A percentile compares a stretch with the other conserved stretches of the same genome.
Evolutionary conservation across 2,113 vertebrate genomes (phyloP).

Genomic region (Indicator indicator): DNA sequence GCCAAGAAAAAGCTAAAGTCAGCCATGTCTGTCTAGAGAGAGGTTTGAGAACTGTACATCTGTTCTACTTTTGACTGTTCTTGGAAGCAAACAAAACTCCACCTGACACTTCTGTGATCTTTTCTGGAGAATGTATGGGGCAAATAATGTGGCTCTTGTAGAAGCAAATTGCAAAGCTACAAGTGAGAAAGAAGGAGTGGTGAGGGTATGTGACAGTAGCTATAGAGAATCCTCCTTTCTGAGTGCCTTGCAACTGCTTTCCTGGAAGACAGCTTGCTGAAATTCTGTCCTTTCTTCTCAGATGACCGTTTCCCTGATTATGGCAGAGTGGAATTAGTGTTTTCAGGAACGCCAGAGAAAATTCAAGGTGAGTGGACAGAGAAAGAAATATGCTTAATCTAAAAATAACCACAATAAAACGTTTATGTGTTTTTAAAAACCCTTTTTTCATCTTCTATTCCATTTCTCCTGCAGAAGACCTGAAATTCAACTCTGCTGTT

Average conservation of each 20-base stretch:
- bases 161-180: background rate
- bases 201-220: background rate
- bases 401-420: background rate
- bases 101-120: background rate
- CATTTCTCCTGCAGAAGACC: background rate
- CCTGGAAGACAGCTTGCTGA: background rate
- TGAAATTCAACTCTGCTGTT: background rate
- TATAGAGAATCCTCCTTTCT: background rate
- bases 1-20: background rate
- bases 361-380: constrained; percentile 81
- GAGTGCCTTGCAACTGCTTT: background rate
- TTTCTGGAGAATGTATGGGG: background rate
- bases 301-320: constrained; percentile 91
- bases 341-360: constrained; percentile 91
- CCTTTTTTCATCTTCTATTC: background rate
- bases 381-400: background rate
- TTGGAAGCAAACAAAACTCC: background rate
- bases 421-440: fast-evolving
- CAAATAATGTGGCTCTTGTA: background rate
- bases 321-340: constrained; percentile 91
- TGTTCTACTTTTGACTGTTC: background rate
- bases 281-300: constrained; percentile 69
- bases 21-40: background rate
- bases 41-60: background rate
- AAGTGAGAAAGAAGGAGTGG: background rate